These are phyloP conservation scores for Brachymystax lenok DNA, from an alignment of 2,797 vertebrate genomes.

Conservation along the genomic window DNA sequence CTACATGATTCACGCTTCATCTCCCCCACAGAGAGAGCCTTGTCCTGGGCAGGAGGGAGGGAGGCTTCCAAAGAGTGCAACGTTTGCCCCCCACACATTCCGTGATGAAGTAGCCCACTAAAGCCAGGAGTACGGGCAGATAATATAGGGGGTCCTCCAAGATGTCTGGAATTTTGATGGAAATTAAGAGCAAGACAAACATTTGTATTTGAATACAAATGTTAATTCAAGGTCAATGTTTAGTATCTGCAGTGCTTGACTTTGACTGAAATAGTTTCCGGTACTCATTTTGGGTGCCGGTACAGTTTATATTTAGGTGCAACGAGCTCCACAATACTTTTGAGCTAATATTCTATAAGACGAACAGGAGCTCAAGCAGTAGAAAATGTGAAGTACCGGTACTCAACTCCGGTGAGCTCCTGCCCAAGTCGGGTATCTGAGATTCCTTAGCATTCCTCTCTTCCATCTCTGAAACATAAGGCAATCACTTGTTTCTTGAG, in stretches of 20 bases:
- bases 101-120: conserved; percentile 39
- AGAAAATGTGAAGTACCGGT: too few species aligned
- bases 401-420: too few species aligned
- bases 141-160: conserved; percentile 9
- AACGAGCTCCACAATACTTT: too few species aligned
- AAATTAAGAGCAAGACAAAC: background rate
- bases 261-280: too few species aligned
- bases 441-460: too few species aligned
- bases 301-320: too few species aligned
- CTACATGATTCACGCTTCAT: conserved; percentile 67
- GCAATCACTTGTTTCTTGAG: background rate
- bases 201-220: background rate
- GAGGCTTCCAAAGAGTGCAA: conserved; percentile 42
- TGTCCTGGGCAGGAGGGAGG: conserved; percentile 53
- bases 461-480: background rate
- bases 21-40: conserved; percentile 65
- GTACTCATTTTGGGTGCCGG: too few species aligned
- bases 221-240: background rate
- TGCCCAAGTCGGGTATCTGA: too few species aligned
- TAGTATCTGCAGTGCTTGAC: background rate
- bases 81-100: conserved; percentile 49
- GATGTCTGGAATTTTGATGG: background rate
- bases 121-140: conserved; percentile 34
- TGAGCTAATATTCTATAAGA: too few species aligned
- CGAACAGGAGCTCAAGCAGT: too few species aligned